Conservation (phyloP, 1,140 invertebrate species). For the Lethrus apterus region DNA sequence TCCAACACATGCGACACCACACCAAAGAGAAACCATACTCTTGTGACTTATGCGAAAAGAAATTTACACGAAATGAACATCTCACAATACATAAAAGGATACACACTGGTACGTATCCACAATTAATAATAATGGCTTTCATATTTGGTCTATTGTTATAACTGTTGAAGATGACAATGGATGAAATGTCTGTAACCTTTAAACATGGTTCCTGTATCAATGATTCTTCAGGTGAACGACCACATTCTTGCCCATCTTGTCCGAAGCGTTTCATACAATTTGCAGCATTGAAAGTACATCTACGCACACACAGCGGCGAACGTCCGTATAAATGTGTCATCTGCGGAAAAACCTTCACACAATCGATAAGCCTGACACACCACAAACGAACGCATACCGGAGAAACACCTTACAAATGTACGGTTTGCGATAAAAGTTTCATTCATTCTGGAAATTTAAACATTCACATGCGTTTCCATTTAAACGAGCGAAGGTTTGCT, state of each 20-base stretch:
- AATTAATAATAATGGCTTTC: no score
- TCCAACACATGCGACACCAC: conserved; percentile 34
- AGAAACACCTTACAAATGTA: conserved; percentile 47
- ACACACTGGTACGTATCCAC: conserved; percentile 42
- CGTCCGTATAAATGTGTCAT: conserved; percentile 59
- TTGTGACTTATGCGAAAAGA: conserved; percentile 48
- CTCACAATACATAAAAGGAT: conserved; percentile 46
- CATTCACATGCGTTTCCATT: conserved; percentile 41
- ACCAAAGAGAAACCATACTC: conserved; percentile 53
- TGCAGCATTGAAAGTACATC: conserved; percentile 23
- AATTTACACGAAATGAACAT: conserved; percentile 51
- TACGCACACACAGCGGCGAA: conserved; percentile 51
- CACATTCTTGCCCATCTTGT: conserved; percentile 55
- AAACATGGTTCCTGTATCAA: no score
- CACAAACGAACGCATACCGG: conserved; percentile 67
- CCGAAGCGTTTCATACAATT: conserved; percentile 39
- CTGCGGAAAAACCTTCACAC: conserved; percentile 61
- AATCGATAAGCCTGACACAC: conserved; percentile 44
- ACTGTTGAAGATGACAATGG: no score
- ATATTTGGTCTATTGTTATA: no score
- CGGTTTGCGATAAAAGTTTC: conserved; percentile 57
- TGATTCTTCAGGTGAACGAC: conserved; percentile 49
- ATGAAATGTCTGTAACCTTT: no score
- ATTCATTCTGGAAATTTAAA: conserved; percentile 50
- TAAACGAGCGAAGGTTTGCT: conserved; percentile 21